Evolutionary conservation across 2,797 vertebrate species (phyloP).

Genomic region (Huso huso): DNA sequence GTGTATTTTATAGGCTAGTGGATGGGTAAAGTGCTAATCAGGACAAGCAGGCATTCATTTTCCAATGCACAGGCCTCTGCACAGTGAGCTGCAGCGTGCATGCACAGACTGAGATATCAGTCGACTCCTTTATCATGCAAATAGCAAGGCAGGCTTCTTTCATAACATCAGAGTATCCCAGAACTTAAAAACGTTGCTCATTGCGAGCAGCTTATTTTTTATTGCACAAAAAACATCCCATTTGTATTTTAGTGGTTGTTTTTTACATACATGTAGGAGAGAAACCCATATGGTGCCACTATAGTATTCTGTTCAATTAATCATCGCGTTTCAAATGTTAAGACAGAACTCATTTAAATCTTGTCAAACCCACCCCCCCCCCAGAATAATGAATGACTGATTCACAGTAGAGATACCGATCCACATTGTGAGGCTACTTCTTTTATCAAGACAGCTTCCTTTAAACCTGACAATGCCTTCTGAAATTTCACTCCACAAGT

Average conservation of each 20-base stretch:
- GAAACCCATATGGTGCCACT: no score
- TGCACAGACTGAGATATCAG: constrained; percentile 1
- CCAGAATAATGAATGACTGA: background rate
- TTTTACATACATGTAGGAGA: background rate
- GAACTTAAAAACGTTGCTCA: background rate
- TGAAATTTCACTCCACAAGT: constrained; percentile 4
- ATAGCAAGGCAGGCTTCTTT: background rate
- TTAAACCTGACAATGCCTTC: background rate
- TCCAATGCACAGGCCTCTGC: background rate
- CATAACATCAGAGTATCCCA: background rate
- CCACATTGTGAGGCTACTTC: background rate
- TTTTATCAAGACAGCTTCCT: background rate
- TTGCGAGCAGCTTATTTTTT: no score
- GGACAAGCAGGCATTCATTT: background rate
- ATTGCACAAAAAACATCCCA: no score
- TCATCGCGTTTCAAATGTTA: no score
- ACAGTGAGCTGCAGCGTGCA: background rate
- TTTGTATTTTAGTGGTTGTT: no score
- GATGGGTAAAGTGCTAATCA: background rate
- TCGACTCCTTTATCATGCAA: background rate
- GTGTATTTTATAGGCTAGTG: background rate
- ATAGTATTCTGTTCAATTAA: no score
- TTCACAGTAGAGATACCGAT: background rate
- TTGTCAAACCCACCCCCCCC: background rate
- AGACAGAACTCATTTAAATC: no score